Base-by-base conservation (phyloP, 2,797 vertebrate genomes). In the Antrozous pallidus region DNA sequence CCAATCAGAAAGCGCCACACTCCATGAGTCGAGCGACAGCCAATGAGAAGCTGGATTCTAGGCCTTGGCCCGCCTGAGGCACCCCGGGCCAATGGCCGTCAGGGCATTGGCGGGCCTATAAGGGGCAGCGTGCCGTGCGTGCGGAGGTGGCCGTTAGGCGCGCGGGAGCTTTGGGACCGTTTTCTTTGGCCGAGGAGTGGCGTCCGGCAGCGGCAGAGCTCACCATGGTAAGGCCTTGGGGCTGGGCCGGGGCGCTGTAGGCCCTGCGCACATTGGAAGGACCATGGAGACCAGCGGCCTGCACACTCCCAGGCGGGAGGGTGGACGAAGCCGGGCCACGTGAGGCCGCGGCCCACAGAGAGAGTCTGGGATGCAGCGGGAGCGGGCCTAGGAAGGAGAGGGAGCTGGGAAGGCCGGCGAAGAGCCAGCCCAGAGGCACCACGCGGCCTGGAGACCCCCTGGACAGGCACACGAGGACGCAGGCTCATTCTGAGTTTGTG, bases 201-300 rank as follows among this genome's bases (percentile, higher is more conserved):
- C 8, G 18, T 18, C 6, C 8, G 0, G 82, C 38, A 2, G 84
- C 33, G 3, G 51, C n/a, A 9, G 61, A 42, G 31, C 61, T 92
- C 81, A 96, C 33, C 49, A 96, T 95, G 96, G 95, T 95, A 31
- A 54, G 91, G 26, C 45, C 14, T 22, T 0, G 0, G 45, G 82
- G 11, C 12, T 9, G 2, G 26, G 38, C 0, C 3, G 3, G 8
- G 38, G 16, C 1, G 2, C 36, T 0, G 49, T 3, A 4, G 75
- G 12, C 18, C 2, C 2, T 0, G 20, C 17, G 6, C 7, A 1
- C 11, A 10, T 31, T 33, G n/a, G 31, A 33, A 4, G 13, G 45
- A 49, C n/a, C 47, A 12, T 1, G 16, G 58, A 9, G 42, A 20
- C 82, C 0, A 1, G 13, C 6, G 1, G 12, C 8, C 8, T 0